Base-by-base conservation (phyloP, 2,888 invertebrate genomes). In the Pyrrhia umbra region DNA sequence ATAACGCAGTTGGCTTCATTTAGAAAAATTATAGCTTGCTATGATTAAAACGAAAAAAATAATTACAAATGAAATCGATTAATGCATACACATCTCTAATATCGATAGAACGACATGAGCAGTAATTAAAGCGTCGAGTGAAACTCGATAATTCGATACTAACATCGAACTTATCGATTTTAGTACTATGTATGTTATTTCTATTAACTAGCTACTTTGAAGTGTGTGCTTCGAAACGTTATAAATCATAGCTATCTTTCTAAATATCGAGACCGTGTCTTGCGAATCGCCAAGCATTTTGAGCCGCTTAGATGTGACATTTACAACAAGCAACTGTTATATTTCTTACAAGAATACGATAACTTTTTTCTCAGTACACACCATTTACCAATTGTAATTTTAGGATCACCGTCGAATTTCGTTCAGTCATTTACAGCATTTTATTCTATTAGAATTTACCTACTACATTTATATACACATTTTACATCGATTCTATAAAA, bases 371-470 rank as follows among this genome's bases (percentile, higher is more conserved):
- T 30, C 43, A 65, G 57, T 47, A 65, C 56, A 57, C 40, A 61
- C 62, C 20, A 20, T 51, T 61, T 79, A 79, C 72, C 77, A 73
- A 77, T 66, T 77, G 78, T 77, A 80, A 85, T 78, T 80, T 83
- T 86, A 87, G 67, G 85, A 90, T 90, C 90, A 90, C 88, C 85
- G 81, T 83, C 80, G 84, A 85, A 86, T 87, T 81, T 79, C 73
- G 77, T 62, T 91, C 91, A 92, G 92, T 92, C 92, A 81, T 85
- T 85, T 80, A 75, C 81, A 83, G 82, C 82, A 73, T 70, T 61
- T 80, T 65, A 75, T 71, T 82, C 74, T 76, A 76, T 68, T 72
- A 80, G 45, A 73, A 62, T 71, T 73, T 57, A 67, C 58, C 65
- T 75, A 67, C 62, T 68, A 80, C 61, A 63, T 66, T 73, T 75